Conservation (phyloP, 2,113 vertebrate genomes). For the Cercocebus atys region DNA sequence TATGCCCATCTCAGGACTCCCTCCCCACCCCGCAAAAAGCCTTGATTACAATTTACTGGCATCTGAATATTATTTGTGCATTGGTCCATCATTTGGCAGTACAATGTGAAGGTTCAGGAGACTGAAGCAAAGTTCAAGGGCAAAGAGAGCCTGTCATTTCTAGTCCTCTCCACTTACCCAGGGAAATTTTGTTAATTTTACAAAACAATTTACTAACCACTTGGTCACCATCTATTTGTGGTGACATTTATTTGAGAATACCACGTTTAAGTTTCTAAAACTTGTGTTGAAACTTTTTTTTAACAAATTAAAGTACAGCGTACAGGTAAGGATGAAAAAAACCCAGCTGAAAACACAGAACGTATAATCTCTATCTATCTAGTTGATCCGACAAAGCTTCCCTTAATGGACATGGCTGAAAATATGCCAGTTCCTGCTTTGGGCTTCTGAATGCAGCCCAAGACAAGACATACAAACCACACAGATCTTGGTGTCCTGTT, state of each 20-base stretch:
- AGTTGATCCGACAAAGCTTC: background rate
- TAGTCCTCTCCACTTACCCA: background rate
- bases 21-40: background rate
- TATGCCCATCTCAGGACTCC: background rate
- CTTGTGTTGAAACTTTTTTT: background rate
- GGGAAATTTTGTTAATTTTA: background rate
- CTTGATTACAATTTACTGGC: background rate
- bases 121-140: background rate
- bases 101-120: background rate
- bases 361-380: background rate
- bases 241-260: background rate
- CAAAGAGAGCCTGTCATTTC: background rate
- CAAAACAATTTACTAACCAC: background rate
- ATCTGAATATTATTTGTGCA: background rate
- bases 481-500: background rate
- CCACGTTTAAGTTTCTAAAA: background rate
- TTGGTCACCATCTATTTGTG: background rate
- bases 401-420: background rate
- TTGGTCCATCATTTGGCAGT: background rate
- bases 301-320: conserved; percentile 11
- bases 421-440: background rate
- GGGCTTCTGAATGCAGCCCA: background rate
- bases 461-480: background rate
- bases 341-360: background rate
- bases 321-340: background rate